Conservation (phyloP, 2,113 vertebrate species). For the Catagonus wagneri region DNA sequence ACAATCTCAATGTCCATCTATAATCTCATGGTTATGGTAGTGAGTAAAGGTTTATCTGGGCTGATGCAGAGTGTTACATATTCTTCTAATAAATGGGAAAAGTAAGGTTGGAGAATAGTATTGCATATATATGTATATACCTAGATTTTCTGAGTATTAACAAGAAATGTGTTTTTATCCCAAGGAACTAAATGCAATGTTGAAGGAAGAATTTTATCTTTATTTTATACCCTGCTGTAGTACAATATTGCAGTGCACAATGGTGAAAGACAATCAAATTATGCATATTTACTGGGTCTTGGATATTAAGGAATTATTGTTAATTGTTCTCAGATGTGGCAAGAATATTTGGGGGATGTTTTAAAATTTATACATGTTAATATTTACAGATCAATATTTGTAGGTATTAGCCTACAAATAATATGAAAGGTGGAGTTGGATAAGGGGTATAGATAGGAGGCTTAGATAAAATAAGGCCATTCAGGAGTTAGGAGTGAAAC, state of each 20-base stretch:
- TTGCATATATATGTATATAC: not conserved
- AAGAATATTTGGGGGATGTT: not conserved
- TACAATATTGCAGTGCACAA: not conserved
- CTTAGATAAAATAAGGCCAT: not conserved
- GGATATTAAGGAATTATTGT: not conserved
- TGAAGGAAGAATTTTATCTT: not conserved
- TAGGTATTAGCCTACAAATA: constrained; percentile 38
- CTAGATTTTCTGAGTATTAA: not conserved
- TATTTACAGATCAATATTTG: constrained; percentile 31
- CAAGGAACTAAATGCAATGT: not conserved
- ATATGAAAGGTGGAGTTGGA: not conserved
- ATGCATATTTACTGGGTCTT: not conserved
- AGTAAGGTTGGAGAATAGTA: not conserved
- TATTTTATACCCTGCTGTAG: not conserved
- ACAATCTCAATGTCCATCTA: not conserved
- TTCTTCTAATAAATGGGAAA: not conserved
- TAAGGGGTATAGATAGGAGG: not conserved
- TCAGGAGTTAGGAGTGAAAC: not conserved
- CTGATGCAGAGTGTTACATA: not conserved
- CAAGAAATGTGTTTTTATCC: not conserved
- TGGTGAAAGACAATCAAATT: not conserved
- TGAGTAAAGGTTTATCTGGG: not conserved
- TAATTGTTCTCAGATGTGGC: not conserved
- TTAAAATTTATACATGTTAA: not conserved
- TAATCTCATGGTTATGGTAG: not conserved